Conservation (phyloP, 2,113 vertebrate species). For the Origma solitaria region DNA sequence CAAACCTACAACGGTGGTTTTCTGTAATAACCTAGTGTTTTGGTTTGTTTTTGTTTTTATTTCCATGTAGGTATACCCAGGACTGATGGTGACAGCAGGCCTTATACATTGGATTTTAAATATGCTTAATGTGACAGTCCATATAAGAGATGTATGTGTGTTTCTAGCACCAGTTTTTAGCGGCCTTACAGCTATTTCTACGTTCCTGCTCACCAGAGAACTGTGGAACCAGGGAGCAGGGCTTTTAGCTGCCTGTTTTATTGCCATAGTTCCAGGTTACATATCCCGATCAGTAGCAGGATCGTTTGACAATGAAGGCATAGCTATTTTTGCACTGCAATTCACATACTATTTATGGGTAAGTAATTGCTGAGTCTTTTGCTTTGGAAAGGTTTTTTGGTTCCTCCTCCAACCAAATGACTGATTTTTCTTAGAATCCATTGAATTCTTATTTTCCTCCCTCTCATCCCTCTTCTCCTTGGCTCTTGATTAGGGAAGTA, state of each 20-base stretch:
- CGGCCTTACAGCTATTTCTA: conserved; percentile 96
- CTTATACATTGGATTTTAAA: conserved; percentile 98
- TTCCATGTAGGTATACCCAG: conserved; percentile 88
- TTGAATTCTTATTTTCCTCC: conserved; percentile 19
- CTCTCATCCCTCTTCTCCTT: conserved; percentile 15
- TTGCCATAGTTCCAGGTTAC: conserved; percentile 97
- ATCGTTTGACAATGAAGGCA: conserved; percentile 99
- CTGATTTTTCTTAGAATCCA: conserved; percentile 32
- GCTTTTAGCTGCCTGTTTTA: conserved; percentile 97
- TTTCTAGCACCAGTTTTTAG: conserved; percentile 98
- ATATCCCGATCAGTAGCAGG: conserved; percentile 98
- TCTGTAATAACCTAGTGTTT: neutral
- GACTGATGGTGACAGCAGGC: conserved; percentile 98
- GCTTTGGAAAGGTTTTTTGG: neutral
- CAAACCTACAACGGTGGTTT: neutral
- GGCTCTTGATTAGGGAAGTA: neutral
- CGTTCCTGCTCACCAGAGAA: conserved; percentile 96
- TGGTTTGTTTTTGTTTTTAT: neutral
- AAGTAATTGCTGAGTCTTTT: conserved; percentile 67
- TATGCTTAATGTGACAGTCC: conserved; percentile 93
- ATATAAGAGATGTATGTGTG: conserved; percentile 97
- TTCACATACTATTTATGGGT: conserved; percentile 99
- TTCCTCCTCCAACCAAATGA: conserved; percentile 7
- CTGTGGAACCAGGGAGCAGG: conserved; percentile 98
- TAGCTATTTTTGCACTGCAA: conserved; percentile 98